Base-by-base conservation (phyloP, 2,888 invertebrate genomes). In the Athripsodes cinereus region DNA sequence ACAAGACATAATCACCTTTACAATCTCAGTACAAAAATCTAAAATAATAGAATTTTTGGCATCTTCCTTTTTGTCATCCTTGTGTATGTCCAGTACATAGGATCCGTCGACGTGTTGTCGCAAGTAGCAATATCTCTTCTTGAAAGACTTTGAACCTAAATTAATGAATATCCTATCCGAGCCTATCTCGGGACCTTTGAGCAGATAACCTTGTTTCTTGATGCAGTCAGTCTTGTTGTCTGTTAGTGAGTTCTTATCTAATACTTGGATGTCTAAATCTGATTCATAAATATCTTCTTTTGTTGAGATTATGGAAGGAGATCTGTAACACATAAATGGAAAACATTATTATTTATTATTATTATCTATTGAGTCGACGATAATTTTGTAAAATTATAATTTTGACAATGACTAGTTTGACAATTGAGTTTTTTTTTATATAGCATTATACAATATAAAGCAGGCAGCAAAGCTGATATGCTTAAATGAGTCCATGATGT, bases 11-110 rank as follows among this genome's bases (percentile, higher is more conserved):
- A n/a, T n/a, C 74, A 89, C 90, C 80, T 87, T 86, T 58, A 90
- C 84, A 67, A 95, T 92, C 71, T 93, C 92, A 1, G 88, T 88
- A 70, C 94, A 95, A 75, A 93, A 92, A 72, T 96, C 95, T 87
- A 96, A 89, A 64, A 92, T 93, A 70, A 96, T 90, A 34, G 93
- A 90, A 65, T 92, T 87, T 76, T 95, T 95, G 0, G 92, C 89
- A 68, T 96, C 95, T 22, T 86, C 86, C 74, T 92, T 93, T 70
- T 90, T 89, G 62, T 95, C 94, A 74, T 96, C 96, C 76, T 96
- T 96, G 72, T 92, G 92, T 66, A 96, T 83, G 74, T 95, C 94
- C 54, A 96, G 79, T 68, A 92, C 90, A 68, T 93, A 94, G 0
- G 93, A 92, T 49, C 92, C 92, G 71, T 95, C 94, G 26, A 93